Evolutionary conservation across 2,113 vertebrate genomes (phyloP).

Genomic region (Bujurquina vittata): DNA sequence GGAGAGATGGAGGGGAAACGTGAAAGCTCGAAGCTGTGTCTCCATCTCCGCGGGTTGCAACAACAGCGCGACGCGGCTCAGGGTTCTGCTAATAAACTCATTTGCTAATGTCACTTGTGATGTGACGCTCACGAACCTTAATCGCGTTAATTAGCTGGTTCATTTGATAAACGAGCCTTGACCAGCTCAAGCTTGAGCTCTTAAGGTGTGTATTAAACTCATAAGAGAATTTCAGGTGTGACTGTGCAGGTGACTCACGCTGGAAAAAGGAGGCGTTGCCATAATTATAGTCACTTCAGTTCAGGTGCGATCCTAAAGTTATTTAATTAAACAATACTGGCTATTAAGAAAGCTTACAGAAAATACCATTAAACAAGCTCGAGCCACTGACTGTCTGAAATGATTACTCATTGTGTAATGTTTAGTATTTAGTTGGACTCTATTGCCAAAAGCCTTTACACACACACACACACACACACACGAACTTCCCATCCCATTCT

Average conservation of each 20-base stretch:
- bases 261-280: no score
- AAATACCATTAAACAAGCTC: neutral
- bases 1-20: neutral
- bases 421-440: no score
- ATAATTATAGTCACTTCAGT: neutral
- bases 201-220: neutral
- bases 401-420: no score
- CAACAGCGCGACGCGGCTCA: neutral
- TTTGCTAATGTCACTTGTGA: neutral
- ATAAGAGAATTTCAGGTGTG: neutral
- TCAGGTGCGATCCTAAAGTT: neutral
- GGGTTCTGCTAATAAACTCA: neutral
- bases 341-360: neutral
- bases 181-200: neutral
- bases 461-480: no score
- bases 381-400: neutral
- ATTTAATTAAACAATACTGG: neutral
- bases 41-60: neutral
- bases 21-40: neutral
- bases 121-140: neutral
- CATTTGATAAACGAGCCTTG: neutral
- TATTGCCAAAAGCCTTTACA: no score
- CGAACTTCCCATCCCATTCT: no score
- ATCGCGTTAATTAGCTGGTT: neutral
- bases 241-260: neutral